Base-by-base conservation (phyloP, 2,797 vertebrate species). In the Parambassis ranga region DNA sequence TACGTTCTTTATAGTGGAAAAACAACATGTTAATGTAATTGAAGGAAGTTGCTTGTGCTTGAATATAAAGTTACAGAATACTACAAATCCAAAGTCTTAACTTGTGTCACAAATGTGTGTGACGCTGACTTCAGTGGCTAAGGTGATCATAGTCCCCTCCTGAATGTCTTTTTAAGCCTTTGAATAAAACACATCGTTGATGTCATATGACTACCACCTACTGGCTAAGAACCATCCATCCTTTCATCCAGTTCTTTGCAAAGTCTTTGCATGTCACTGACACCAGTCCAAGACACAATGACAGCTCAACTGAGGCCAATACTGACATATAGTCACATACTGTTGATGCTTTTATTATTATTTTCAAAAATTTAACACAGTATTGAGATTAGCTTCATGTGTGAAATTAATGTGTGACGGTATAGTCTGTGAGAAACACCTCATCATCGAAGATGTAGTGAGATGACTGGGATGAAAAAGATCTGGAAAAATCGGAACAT, bases 171-270 rank as follows among this genome's bases (percentile, higher is more conserved):
- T 48, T 33, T 44, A 58, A 23, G 6, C 6, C 22, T 62, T 55
- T 74, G 11, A 74, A 60, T 48, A 23, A 56, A 30, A 49, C 24
- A 41, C 46, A 63, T 57, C 32, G 73, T 68, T 79, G 52, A 80
- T 85, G 77, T 83, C 71, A 79, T 79, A 70, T 83, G 70, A 88
- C 67, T 89, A 85, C 74, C 78, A 84, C 81, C 83, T 89, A 71
- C 86, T 87, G 81, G 74, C 60, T 81, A 57, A 69, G 72, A 71
- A 64, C 13, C 26, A 39, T 26, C 36, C 27, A 22, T 53, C 15
- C 11, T 44, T 28, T 66, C 56, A n/a, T n/a, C n/a, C n/a, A n/a
- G n/a, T 39, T 36, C 36, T 31, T 36, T 55, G 35, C 15, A 33
- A 39, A 24, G 20, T 38, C 35, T 35, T 53, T 28, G 35, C 3